These are phyloP conservation scores for Thamnophis elegans DNA, from an alignment of 2,797 vertebrate species.

Conservation along the genomic window DNA sequence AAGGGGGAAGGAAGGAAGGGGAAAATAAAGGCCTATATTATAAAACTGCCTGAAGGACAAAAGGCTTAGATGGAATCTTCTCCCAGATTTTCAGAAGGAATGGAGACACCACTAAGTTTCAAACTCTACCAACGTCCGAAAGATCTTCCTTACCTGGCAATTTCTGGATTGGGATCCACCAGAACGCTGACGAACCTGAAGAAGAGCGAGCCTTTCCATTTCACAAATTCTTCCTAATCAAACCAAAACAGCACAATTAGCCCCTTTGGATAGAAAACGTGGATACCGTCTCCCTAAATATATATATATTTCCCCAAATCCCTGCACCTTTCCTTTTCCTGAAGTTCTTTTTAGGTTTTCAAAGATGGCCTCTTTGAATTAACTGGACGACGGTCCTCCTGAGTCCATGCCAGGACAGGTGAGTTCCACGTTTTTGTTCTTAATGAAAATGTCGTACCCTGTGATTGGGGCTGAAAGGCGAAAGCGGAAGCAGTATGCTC, in stretches of 20 bases:
- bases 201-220: conserved; percentile 93
- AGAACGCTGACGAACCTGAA: conserved; percentile 84
- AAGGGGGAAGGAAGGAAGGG: too few species aligned
- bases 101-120: neutral
- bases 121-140: neutral
- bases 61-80: neutral
- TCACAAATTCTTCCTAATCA: conserved; percentile 91
- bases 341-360: neutral
- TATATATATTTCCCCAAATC: neutral
- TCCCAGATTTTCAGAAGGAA: too few species aligned
- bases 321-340: neutral
- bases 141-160: conserved; percentile 80
- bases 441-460: neutral
- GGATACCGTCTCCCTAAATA: neutral
- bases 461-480: too few species aligned
- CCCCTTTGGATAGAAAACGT: neutral
- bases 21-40: too few species aligned
- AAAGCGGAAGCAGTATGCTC: too few species aligned
- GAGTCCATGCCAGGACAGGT: neutral
- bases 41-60: too few species aligned
- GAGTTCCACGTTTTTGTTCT: neutral
- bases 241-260: neutral
- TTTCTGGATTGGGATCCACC: conserved; percentile 84
- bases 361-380: neutral
- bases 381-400: neutral